Evolutionary conservation across 35 echinoderm and acorn worm genomes (phyloP).

Genomic region (Apostichopus californicus): DNA sequence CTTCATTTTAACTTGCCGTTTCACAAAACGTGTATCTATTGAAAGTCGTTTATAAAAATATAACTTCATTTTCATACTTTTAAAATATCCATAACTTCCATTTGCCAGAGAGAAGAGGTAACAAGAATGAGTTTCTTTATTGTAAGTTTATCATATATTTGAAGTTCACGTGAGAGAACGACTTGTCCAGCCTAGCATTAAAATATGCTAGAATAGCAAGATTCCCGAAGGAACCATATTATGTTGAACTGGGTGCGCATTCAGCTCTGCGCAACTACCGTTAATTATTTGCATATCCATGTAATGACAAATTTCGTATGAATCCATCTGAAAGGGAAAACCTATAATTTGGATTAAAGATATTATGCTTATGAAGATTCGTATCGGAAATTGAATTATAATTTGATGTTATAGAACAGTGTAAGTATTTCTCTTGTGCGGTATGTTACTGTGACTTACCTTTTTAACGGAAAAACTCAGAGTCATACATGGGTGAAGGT

Average conservation of each 20-base stretch:
- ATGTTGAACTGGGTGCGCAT: neutral
- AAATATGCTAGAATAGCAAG: too few species aligned
- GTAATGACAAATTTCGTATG: conserved; percentile 43
- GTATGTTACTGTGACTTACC: neutral
- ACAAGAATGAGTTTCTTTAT: too few species aligned
- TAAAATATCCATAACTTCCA: too few species aligned
- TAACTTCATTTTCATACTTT: too few species aligned
- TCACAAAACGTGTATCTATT: too few species aligned
- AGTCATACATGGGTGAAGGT: neutral
- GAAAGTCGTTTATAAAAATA: too few species aligned
- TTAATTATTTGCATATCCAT: conserved; percentile 41
- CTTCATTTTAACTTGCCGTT: too few species aligned
- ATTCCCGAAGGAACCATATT: neutral
- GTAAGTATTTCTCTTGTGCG: neutral
- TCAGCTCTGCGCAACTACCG: conserved; percentile 17
- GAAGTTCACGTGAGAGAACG: too few species aligned
- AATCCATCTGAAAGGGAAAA: neutral
- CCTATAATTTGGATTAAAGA: conserved; percentile 36
- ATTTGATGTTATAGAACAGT: neutral
- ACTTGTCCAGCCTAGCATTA: too few species aligned
- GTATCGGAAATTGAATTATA: neutral
- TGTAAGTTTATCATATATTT: too few species aligned
- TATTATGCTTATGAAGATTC: conserved; percentile 11
- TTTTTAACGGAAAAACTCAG: neutral
- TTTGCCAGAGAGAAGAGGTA: too few species aligned